Evolutionary conservation across 2,888 invertebrate species (phyloP).

Genomic region (Uloborus plumipes): DNA sequence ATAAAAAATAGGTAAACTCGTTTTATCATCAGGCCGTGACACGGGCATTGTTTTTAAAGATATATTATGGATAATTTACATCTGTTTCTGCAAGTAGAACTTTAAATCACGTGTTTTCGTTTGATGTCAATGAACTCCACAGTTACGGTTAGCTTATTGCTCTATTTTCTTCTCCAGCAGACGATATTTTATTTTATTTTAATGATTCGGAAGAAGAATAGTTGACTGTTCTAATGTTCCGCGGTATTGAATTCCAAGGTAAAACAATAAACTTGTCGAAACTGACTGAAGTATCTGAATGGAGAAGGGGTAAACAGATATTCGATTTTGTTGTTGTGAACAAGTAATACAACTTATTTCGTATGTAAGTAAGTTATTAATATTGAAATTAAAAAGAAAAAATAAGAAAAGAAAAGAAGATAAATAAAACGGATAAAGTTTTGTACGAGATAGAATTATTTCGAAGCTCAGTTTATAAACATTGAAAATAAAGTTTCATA

Average conservation of each 20-base stretch:
- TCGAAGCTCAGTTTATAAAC: too few relatives aligned
- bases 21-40: constrained; percentile 46
- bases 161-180: constrained; percentile 31
- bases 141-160: constrained; percentile 43
- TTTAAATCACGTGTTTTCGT: constrained; percentile 20
- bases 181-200: constrained; percentile 2
- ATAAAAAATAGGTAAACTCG: constrained; percentile 17
- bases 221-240: neutral
- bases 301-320: neutral
- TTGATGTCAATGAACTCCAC: constrained; percentile 48
- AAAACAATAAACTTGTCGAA: constrained; percentile 15
- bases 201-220: neutral
- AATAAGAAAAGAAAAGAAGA: too few relatives aligned
- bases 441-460: too few relatives aligned
- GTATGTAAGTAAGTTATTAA: neutral
- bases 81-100: constrained; percentile 34
- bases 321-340: neutral
- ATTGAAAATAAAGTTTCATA: too few relatives aligned
- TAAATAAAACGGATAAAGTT: too few relatives aligned
- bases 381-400: too few relatives aligned
- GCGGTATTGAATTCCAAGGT: neutral
- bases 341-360: neutral
- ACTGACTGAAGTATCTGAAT: neutral
- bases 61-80: constrained; percentile 44
- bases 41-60: constrained; percentile 46